Evolutionary conservation across 2,888 invertebrate genomes (phyloP).

Genomic region (Pemphredon lugubris): DNA sequence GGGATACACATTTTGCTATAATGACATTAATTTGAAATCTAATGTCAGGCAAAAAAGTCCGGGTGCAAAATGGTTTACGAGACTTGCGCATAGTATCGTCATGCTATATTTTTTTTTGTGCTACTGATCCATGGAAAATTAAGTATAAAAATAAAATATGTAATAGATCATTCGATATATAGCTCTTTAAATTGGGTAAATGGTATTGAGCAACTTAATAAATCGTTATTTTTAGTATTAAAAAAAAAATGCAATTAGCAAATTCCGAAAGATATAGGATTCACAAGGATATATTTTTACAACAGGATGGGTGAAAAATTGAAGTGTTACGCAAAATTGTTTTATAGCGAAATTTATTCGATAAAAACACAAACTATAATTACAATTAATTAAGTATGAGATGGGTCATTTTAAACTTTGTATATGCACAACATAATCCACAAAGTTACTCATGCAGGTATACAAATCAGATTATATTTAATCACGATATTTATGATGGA

Average conservation of each 20-base stretch:
- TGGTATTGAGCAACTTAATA: no score
- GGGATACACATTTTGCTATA: slow-evolving; percentile 1
- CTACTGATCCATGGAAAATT: no score
- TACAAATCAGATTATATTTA: slow-evolving; percentile 28
- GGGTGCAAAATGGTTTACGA: neutral
- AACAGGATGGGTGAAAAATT: no score
- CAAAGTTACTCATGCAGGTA: slow-evolving; percentile 14
- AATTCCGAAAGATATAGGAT: no score
- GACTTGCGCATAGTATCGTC: slow-evolving; percentile 2
- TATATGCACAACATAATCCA: slow-evolving; percentile 30
- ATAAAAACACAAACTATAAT: slow-evolving; percentile 55
- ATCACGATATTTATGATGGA: slow-evolving; percentile 39
- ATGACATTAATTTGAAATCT: neutral
- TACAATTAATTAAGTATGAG: slow-evolving; percentile 49
- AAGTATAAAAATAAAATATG: no score
- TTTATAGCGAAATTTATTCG: slow-evolving; percentile 47
- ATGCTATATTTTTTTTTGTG: no score
- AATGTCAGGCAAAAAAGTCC: neutral
- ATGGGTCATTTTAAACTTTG: slow-evolving; percentile 24
- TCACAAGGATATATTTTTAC: no score
- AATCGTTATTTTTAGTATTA: no score
- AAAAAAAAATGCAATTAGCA: no score
- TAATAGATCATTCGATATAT: no score
- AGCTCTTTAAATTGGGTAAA: no score
- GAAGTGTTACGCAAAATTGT: no score